Base-by-base conservation (phyloP, 2,113 vertebrate genomes). In the Limanda limanda region DNA sequence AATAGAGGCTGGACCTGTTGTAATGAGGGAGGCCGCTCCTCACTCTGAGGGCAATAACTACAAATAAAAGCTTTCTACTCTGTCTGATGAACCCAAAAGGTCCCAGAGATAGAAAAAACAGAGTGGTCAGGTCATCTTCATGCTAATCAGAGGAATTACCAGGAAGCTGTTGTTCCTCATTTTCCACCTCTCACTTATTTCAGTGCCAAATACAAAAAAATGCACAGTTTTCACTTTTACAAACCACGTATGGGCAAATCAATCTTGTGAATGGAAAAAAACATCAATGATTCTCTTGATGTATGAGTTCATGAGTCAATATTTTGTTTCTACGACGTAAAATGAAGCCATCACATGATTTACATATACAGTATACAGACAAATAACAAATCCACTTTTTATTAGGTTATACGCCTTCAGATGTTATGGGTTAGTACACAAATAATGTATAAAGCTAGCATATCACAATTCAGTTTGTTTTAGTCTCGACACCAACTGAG, bases 21-120 rank as follows among this genome's bases (percentile, higher is more conserved):
- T 85, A 84, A 82, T 76, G 76, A 85, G 63, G 63, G 48, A 71
- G 82, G 76, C 56, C 27, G 79, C 12, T 78, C 76, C 67, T 74
- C 59, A 25, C 20, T 61, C 35, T 10, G 64, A 35, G 35, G 18
- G 48, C 45, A 63, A 64, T 42, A 11, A 12, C 2, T 1, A 64
- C 31, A 72, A 68, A 35, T 47, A 20, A 66, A 73, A 45, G 71
- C 70, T 74, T 81, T 54, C 61, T 79, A 57, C 8, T 8, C 10
- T 55, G 71, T 57, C 47, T 62, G 23, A 63, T 59, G 35, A 81
- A 78, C 57, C 2, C 12, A 60, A 59, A 59, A 15, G 83, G 68
- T 48, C 71, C 54, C 54, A 51, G n/a, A 35, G 66, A 55, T 1
- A 7, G 31, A 31, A 31, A 31, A 31, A 31, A 31, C 20, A 6